phyloP scores from a whole-genome alignment of 2,113 vertebrate species.

The Ochotona curzoniae region DNA sequence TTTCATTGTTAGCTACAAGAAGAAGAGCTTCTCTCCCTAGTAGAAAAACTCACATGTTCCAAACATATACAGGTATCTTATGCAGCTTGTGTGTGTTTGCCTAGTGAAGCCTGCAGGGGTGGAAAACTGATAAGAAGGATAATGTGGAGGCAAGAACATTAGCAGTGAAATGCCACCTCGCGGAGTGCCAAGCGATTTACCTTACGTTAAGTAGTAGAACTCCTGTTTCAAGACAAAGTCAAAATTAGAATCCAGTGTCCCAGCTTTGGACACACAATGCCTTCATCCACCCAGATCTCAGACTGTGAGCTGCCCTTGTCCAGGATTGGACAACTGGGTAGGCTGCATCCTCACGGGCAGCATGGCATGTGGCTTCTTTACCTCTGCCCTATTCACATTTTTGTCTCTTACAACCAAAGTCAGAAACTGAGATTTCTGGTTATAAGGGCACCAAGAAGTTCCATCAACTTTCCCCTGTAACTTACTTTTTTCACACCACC shows the following conservation, averaged over 20 bases:
- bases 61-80: conserved; percentile 57
- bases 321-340: neutral
- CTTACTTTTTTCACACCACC: conserved; percentile 68
- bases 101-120: neutral
- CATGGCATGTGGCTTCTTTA: conserved; percentile 3
- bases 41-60: conserved; percentile 18
- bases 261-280: neutral
- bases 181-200: neutral
- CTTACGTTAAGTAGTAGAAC: neutral
- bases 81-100: neutral
- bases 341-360: neutral
- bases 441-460: conserved; percentile 56
- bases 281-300: neutral
- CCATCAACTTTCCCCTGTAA: conserved; percentile 72
- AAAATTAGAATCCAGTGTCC: neutral
- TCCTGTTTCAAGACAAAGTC: neutral
- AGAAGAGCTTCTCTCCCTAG: conserved; percentile 50
- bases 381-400: conserved; percentile 73
- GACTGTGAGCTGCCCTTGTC: neutral
- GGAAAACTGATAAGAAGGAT: neutral
- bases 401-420: conserved; percentile 46
- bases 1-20: conserved; percentile 81
- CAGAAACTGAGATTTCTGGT: conserved; percentile 51
- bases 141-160: conserved; percentile 14
- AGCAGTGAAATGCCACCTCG: neutral